Percentiles rank a stretch among this genome's conserved stretches.
phyloP scores from a whole-genome alignment of 2,888 invertebrate species.

The Dioctria linearis region DNA sequence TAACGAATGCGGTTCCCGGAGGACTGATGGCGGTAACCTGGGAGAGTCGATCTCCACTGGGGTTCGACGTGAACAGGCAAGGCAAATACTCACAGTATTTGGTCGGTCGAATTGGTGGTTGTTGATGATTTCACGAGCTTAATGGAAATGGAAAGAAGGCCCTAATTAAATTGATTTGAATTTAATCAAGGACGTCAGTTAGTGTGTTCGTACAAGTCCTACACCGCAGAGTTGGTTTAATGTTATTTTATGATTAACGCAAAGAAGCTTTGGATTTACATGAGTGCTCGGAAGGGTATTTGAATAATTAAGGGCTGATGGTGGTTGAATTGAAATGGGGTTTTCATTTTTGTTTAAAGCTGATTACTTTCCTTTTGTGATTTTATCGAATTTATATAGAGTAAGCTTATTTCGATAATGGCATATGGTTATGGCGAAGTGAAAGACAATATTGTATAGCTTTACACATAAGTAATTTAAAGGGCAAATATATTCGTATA shows the following conservation, averaged over 20 bases:
- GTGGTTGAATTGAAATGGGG: no score
- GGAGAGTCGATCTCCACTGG: constrained; percentile 1
- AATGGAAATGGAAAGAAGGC: constrained; percentile 1
- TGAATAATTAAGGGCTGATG: no score
- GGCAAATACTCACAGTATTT: neutral
- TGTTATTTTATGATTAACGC: constrained; percentile 8
- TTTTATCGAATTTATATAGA: no score
- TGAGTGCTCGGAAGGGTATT: neutral
- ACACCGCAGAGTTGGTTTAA: constrained; percentile 1
- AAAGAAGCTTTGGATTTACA: neutral
- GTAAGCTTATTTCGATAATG: no score
- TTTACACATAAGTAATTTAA: no score
- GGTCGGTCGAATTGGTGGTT: neutral
- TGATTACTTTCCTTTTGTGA: no score
- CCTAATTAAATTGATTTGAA: constrained; percentile 29
- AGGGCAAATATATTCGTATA: no score
- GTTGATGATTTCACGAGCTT: constrained; percentile 1
- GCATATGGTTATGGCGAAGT: no score
- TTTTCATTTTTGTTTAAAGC: no score
- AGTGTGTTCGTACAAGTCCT: neutral
- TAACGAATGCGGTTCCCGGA: neutral
- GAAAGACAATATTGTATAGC: no score
- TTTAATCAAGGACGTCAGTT: constrained; percentile 29
- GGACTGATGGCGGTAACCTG: neutral
- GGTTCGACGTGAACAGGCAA: neutral